Base-by-base conservation (phyloP, 1,140 invertebrate genomes). In the Leguminivora glycinivorella region DNA sequence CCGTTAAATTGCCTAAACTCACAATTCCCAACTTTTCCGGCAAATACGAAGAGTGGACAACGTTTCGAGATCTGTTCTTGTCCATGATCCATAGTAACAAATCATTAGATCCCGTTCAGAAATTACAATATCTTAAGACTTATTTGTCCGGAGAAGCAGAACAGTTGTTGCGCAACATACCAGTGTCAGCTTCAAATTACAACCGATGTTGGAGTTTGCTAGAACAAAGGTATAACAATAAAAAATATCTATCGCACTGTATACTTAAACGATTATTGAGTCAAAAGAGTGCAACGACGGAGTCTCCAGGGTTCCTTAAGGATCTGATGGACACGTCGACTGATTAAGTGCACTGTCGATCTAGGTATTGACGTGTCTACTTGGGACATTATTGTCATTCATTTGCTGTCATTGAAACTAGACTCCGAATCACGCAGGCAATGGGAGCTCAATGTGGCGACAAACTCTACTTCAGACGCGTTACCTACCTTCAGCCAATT, bases 1-100 rank as follows among this genome's bases (percentile, higher is more conserved):
- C n/a, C n/a, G 26, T 31, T 67, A 25, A 31, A 4, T 17, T 67
- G n/a, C 63, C 63, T 2, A 17, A 4, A 3, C 34, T 67, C 29
- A 4, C 63, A 10, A 26, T n/a, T n/a, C n/a, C 25, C 17, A 25
- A 17, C n/a, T n/a, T n/a, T n/a, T n/a, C n/a, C n/a, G n/a, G n/a
- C n/a, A n/a, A n/a, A n/a, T n/a, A n/a, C n/a, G 26, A 31, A 67
- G 63, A 67, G 26, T 56, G 69, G 68, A 63, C 24, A 14, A 25
- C 25, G 19, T 67, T 82, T 56, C 40, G 68, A 7, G 75, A 80
- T 25, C 71, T 70, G 0, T 82, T 82, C 67, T 38, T 26, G 4
- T 74, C 74, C 4, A 40, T 82, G 4, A 70, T 80, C 17, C 67
- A 82, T 60, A 38, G 72, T 43, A 72, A 77, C 47, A 12, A 60